These are phyloP conservation scores for Oreochromis mossambicus DNA, from an alignment of 2,797 vertebrate genomes.

Conservation along the genomic window DNA sequence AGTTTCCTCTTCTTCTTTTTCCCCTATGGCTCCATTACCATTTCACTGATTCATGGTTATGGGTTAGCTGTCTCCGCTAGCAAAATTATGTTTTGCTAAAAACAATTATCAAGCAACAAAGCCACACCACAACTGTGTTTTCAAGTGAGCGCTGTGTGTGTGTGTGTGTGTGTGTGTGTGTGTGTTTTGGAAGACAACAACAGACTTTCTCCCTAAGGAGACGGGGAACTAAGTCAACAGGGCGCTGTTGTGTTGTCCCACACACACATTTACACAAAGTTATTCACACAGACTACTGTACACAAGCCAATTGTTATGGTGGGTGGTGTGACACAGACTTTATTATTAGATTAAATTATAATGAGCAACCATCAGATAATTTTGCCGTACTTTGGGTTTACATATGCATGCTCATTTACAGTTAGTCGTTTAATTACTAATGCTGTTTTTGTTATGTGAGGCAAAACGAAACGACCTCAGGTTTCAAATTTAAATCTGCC, in stretches of 20 bases:
- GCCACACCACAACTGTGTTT: constrained; percentile 52
- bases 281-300: constrained; percentile 18
- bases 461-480: background rate
- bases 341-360: constrained; percentile 48
- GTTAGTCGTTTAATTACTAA: constrained; percentile 9
- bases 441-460: background rate
- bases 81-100: constrained; percentile 63
- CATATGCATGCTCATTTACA: constrained; percentile 25
- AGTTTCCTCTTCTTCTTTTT: background rate
- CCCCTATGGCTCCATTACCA: constrained; percentile 59
- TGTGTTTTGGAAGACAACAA: constrained; percentile 46
- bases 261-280: constrained; percentile 16
- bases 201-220: constrained; percentile 62
- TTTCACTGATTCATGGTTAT: constrained; percentile 71
- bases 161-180: constrained; percentile 6
- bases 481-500: background rate
- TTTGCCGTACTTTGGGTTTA: background rate
- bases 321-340: constrained; percentile 44
- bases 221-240: constrained; percentile 54
- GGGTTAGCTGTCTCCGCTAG: constrained; percentile 60
- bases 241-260: constrained; percentile 39
- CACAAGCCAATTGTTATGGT: constrained; percentile 51
- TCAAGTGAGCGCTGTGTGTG: constrained; percentile 38
- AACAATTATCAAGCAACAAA: constrained; percentile 71
- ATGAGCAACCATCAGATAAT: constrained; percentile 21